phyloP scores from a whole-genome alignment of 2,113 vertebrate genomes.

The Cheirogaleus medius region DNA sequence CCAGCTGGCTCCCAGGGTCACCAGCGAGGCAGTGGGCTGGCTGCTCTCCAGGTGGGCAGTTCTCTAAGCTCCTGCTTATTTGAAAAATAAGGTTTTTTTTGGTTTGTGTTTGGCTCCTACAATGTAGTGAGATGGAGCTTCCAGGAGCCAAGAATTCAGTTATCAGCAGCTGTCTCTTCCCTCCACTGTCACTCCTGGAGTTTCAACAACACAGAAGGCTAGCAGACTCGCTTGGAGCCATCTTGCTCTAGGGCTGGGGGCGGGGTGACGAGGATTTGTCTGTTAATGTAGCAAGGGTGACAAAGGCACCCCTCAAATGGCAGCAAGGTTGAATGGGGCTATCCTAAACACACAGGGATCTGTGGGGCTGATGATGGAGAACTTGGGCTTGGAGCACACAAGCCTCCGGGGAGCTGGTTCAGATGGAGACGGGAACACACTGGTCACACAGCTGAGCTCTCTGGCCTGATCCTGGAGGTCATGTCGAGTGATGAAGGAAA shows the following conservation, averaged over 20 bases:
- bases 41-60: not conserved
- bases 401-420: not conserved
- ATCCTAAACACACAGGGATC: not conserved
- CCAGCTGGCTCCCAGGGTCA: not conserved
- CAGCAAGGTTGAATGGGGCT: not conserved
- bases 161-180: not conserved
- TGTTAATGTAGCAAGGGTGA: not conserved
- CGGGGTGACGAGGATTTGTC: not conserved
- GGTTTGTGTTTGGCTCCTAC: not conserved
- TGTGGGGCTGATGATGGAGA: accelerated
- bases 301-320: not conserved
- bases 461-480: not conserved
- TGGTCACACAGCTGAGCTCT: not conserved
- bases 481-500: not conserved
- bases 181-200: not conserved
- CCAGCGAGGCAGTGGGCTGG: not conserved
- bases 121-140: not conserved
- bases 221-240: not conserved
- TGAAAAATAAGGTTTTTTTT: not conserved
- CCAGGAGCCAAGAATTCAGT: not conserved
- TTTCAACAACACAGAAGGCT: conserved; percentile 15
- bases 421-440: accelerated
- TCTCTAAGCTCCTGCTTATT: not conserved
- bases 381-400: accelerated
- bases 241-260: conserved; percentile 1